A percentile compares a stretch with the other conserved stretches of the same genome.
These are phyloP conservation scores for Chalcosyrphus nemorum DNA, from an alignment of 2,888 invertebrate species.

Conservation along the genomic window DNA sequence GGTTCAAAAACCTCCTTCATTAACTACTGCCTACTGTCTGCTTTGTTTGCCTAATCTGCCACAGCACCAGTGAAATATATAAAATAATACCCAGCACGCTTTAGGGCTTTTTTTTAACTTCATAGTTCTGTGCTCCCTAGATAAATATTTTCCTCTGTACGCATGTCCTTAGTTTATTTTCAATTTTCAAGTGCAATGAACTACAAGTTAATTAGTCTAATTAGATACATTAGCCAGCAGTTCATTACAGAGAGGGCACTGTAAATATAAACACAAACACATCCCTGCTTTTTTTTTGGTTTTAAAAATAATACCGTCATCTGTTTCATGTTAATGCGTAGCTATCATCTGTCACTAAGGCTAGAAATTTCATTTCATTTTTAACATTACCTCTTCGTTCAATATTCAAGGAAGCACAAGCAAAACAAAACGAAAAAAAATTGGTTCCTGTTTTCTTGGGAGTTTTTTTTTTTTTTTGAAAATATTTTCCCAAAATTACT, in stretches of 20 bases:
- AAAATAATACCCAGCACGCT: background rate
- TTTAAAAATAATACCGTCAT: constrained; percentile 62
- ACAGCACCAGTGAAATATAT: background rate
- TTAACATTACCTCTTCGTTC: no score
- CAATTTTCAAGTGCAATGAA: constrained; percentile 70
- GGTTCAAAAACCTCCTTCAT: no score
- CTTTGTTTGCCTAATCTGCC: background rate
- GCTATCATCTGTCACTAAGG: constrained; percentile 57
- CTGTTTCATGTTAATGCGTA: constrained; percentile 60
- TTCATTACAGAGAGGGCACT: constrained; percentile 24
- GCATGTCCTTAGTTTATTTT: constrained; percentile 68
- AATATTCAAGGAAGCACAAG: background rate
- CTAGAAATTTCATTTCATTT: constrained; percentile 38
- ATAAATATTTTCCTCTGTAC: constrained; percentile 3
- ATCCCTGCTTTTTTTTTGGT: constrained; percentile 32
- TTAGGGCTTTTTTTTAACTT: background rate
- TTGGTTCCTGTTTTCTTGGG: constrained; percentile 6
- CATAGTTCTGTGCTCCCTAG: constrained; percentile 8
- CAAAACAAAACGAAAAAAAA: background rate
- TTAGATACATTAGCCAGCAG: constrained; percentile 46
- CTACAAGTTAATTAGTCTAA: constrained; percentile 68
- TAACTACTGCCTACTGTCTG: no score
- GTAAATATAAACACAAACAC: background rate
- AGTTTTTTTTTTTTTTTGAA: background rate
- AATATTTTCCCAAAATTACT: constrained; percentile 26